Evolutionary conservation across 2,113 vertebrate species (phyloP).

Genomic region (Zosterops lateralis): DNA sequence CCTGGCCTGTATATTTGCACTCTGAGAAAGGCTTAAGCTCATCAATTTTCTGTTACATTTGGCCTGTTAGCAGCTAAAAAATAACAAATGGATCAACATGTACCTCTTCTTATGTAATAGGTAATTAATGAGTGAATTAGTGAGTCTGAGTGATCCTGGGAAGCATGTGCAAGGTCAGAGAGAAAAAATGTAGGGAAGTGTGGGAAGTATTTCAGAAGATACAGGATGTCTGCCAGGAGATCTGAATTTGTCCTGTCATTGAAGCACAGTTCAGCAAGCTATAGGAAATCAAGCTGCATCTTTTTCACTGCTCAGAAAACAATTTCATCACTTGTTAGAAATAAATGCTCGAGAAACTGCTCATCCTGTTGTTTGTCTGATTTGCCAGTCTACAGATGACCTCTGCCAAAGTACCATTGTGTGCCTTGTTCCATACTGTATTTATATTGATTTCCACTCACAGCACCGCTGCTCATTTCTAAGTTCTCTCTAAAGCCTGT

Average conservation of each 20-base stretch:
- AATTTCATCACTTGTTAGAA: not conserved
- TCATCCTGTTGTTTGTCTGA: not conserved
- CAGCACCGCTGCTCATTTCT: not conserved
- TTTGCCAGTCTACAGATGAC: not conserved
- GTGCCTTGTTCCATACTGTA: not conserved
- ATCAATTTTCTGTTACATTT: not conserved
- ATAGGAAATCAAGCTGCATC: not conserved
- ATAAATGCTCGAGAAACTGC: not conserved
- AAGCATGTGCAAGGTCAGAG: not conserved
- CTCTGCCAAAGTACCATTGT: not conserved
- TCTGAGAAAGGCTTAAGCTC: not conserved
- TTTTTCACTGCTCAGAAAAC: not conserved
- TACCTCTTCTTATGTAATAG: not conserved
- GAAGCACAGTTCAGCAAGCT: not conserved
- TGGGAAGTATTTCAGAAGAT: not conserved
- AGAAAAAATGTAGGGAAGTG: not conserved
- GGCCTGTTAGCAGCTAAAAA: not conserved
- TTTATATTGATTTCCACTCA: constrained; percentile 37
- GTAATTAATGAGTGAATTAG: not conserved
- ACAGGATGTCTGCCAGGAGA: not conserved
- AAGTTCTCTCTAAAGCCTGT: not conserved
- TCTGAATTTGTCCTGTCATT: not conserved
- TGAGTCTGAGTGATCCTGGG: not conserved
- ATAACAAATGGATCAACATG: not conserved
- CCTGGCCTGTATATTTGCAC: not conserved